Conservation (phyloP, 2,113 vertebrate species). For the Aptenodytes patagonicus region DNA sequence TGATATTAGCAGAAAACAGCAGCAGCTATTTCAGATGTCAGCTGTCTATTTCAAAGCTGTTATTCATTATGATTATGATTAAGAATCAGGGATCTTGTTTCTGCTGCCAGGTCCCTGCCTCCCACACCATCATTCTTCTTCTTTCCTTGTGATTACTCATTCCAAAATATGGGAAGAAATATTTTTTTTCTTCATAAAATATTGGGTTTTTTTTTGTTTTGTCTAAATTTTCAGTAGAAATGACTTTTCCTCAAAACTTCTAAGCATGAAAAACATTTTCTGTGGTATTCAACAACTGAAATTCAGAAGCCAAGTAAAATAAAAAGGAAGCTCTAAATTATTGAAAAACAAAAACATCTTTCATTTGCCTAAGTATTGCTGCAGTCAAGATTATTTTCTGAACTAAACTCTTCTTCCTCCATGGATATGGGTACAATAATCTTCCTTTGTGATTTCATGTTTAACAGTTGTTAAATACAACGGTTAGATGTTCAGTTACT, state of each 20-base stretch:
- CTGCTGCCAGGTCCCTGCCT: background rate
- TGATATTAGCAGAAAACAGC: background rate
- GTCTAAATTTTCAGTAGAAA: background rate
- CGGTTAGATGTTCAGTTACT: background rate
- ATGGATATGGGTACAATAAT: background rate
- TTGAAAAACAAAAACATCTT: background rate
- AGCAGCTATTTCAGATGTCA: background rate
- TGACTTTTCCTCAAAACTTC: background rate
- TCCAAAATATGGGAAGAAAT: background rate
- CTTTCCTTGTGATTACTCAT: background rate
- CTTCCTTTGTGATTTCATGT: background rate
- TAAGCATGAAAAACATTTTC: background rate
- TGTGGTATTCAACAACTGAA: background rate
- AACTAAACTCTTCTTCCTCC: background rate
- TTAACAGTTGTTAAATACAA: background rate
- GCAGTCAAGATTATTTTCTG: background rate
- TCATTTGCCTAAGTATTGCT: background rate
- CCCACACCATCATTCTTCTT: background rate
- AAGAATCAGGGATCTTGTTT: background rate
- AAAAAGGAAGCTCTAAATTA: background rate
- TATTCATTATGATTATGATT: background rate
- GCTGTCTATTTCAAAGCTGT: background rate
- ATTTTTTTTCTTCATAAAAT: background rate
- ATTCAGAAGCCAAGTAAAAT: background rate
- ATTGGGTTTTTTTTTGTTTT: background rate